A percentile compares a stretch with the other conserved stretches of the same genome.
Evolutionary conservation across 2,797 vertebrate genomes (phyloP).

Genomic region (Hapalemur alaotrensis): DNA sequence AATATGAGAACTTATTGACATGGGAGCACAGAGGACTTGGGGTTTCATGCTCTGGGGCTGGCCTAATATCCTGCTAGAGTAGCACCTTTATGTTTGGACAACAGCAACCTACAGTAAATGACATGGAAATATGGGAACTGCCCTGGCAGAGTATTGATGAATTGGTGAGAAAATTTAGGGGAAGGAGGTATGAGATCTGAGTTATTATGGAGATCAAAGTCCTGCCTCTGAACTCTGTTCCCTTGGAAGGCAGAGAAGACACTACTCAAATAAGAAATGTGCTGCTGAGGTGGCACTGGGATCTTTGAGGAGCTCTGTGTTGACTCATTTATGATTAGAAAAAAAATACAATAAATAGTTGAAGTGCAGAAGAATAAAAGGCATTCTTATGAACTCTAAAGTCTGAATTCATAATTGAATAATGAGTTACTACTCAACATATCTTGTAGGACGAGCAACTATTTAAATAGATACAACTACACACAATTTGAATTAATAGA

Average conservation of each 20-base stretch:
- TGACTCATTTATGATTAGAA: neutral
- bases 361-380: neutral
- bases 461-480: neutral
- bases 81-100: neutral
- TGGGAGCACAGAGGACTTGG: neutral
- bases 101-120: neutral
- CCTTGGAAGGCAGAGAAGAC: neutral
- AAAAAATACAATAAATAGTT: neutral
- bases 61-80: neutral
- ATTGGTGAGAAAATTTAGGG: neutral
- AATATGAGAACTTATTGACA: too few relatives aligned
- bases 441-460: neutral
- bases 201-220: neutral
- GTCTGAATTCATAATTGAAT: neutral
- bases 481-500: neutral
- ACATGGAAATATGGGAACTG: neutral
- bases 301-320: neutral
- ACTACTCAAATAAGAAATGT: neutral
- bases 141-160: neutral
- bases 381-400: neutral
- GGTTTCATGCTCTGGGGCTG: neutral
- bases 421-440: neutral
- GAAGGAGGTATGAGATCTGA: neutral
- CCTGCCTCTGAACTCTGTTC: neutral
- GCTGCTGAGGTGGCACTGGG: neutral